These are phyloP conservation scores for Micromussa lordhowensis DNA, from an alignment of 92 coral and sea anemone genomes.

Conservation along the genomic window DNA sequence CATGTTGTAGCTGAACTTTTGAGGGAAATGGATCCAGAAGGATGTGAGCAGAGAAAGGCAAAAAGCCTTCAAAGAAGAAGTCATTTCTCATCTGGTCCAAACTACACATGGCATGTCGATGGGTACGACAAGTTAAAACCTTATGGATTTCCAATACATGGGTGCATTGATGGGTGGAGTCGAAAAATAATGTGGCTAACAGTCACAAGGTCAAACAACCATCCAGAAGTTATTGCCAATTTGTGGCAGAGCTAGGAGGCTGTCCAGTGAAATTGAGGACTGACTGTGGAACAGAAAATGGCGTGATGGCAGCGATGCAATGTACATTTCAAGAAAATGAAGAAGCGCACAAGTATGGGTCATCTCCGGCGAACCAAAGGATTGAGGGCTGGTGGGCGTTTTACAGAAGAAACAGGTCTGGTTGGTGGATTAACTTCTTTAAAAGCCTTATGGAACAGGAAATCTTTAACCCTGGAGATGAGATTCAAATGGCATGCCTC, in stretches of 20 bases:
- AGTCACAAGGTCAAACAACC: slow-evolving; percentile 68
- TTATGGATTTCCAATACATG: slow-evolving; percentile 57
- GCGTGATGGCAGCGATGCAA: slow-evolving; percentile 78
- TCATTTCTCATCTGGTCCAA: slow-evolving; percentile 51
- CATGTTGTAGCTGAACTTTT: slow-evolving; percentile 54
- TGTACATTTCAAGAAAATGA: slow-evolving; percentile 46
- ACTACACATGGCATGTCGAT: slow-evolving; percentile 71
- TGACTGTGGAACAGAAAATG: slow-evolving; percentile 84
- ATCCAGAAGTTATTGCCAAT: slow-evolving; percentile 61
- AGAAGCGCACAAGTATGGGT: slow-evolving; percentile 57
- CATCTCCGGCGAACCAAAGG: slow-evolving; percentile 60
- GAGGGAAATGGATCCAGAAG: slow-evolving; percentile 67
- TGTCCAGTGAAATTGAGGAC: slow-evolving; percentile 67
- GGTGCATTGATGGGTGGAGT: slow-evolving; percentile 45
- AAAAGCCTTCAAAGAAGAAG: slow-evolving; percentile 51
- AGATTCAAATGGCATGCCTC: slow-evolving; percentile 60
- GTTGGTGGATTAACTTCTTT: slow-evolving; percentile 74
- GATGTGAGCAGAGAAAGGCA: slow-evolving; percentile 64
- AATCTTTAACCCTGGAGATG: slow-evolving; percentile 54
- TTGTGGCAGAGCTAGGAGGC: slow-evolving; percentile 57
- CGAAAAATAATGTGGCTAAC: slow-evolving; percentile 65
- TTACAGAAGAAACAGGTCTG: slow-evolving; percentile 49
- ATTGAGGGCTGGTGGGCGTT: slow-evolving; percentile 66
- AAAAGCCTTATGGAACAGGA: slow-evolving; percentile 58
- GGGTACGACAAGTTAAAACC: slow-evolving; percentile 76